These are phyloP conservation scores for Neogobius melanostomus DNA, from an alignment of 2,113 vertebrate species.

Conservation along the genomic window DNA sequence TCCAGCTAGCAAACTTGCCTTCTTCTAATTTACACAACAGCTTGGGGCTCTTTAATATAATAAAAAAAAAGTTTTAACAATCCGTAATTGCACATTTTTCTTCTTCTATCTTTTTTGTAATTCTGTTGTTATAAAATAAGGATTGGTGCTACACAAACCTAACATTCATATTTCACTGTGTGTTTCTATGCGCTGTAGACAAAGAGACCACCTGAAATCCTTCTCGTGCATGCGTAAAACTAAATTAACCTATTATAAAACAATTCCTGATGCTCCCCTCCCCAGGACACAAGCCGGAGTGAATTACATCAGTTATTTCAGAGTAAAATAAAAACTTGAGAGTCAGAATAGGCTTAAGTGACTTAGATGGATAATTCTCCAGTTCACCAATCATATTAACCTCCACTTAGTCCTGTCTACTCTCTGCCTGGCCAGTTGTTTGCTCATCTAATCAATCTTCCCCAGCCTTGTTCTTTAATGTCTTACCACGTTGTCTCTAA, in stretches of 20 bases:
- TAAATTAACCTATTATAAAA: conserved; percentile 36
- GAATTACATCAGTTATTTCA: conserved; percentile 56
- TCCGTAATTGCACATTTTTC: neutral
- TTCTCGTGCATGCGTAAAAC: conserved; percentile 14
- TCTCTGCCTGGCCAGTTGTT: conserved; percentile 66
- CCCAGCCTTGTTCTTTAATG: conserved; percentile 73
- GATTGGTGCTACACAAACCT: conserved; percentile 14
- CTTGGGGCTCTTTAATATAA: no score
- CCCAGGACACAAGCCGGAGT: conserved; percentile 16
- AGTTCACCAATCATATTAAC: conserved; percentile 69
- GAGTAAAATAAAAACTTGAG: conserved; percentile 64
- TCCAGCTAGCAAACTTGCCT: no score
- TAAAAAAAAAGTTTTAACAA: no score
- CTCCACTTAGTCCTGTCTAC: conserved; percentile 61
- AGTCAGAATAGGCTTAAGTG: conserved; percentile 62
- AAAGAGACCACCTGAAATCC: neutral
- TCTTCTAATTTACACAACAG: no score
- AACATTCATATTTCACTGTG: neutral
- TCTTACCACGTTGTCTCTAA: conserved; percentile 71
- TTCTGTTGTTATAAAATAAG: neutral
- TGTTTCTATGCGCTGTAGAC: neutral
- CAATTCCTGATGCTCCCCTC: conserved; percentile 19
- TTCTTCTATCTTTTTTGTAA: neutral
- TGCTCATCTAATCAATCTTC: conserved; percentile 72
- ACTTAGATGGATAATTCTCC: conserved; percentile 60